Evolutionary conservation across 2,113 vertebrate species (phyloP), one percentile per base, ranked within the genome.

Genomic region (Fulica atra): DNA sequence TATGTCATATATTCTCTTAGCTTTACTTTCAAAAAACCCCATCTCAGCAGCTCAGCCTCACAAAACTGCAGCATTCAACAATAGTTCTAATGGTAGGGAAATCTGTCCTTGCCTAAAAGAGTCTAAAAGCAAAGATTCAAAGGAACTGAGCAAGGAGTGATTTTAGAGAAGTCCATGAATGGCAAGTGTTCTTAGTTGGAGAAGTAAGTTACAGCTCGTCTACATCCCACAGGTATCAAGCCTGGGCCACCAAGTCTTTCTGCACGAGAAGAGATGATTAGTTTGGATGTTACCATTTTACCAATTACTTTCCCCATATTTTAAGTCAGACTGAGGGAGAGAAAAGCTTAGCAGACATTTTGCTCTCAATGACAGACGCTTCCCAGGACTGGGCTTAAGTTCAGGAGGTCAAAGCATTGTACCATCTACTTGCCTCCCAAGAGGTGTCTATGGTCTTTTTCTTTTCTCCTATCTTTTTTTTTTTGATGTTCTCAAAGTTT

Each of bases 401-500:
- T 0, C 42, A 54, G 36, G 51, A 63, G 18, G 38, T 28, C 2
- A 3, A 36, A 56, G 35, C 33, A 6, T 28, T 56, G 3, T 8
- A 1, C 40, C 23, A 8, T 1, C 1, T 36, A 4, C 1, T 9
- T 38, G 28, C 51, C 51, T 35, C 70, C 9, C 0, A 48, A 89
- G 48, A 71, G 29, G 20, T 46, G 46, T 29, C 42, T 61, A 2
- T 29, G 57, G 53, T 59, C 64, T 70, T 72, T 92, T n/a, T 31
- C 28, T 85, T 54, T 79, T 28, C 51, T 84, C 35, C 56, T 23
- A 0, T 61, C 89, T 25, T 80, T 77, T 63, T 77, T 63, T 44
- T 66, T 40, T 72, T 50, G 33, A 29, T 53, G n/a, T 72, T 92
- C n/a, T 56, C 69, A 48, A n/a, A 66, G 25, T 68, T 88, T 64